Base-by-base conservation (phyloP, 2,113 vertebrate species). In the Vimba vimba region DNA sequence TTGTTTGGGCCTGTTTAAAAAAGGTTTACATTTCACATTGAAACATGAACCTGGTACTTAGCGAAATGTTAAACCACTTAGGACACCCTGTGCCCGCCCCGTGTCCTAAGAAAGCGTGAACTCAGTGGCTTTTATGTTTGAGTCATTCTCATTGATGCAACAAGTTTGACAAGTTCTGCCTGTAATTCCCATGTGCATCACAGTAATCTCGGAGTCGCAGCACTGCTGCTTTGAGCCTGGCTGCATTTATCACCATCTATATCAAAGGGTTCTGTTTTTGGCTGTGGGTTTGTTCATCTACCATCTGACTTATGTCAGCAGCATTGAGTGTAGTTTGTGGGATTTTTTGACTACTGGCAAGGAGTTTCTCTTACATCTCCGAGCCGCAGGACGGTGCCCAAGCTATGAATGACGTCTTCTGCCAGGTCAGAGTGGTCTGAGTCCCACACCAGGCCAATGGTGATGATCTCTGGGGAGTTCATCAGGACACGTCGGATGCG, bases 361-460 rank as follows among this genome's bases (percentile, higher is more conserved):
- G 0, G 8, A 25, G 12, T 8, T 21, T 39, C 1, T 93, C 97
- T 95, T 92, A 99, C 97, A 91, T 99, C 97, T 85, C 97, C 97
- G 19, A 99, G 94, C 64, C 96, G 96, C 85, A 99, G 96, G 91
- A 97, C 97, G 83, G 98, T 99, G 9, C 98, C 98, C 87, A 99
- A 94, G 33, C 97, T 97, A 92, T 98, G 98, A 79, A 99, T 98
- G 77, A 99, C 97, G 87, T 99, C 98, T 83, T 98, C 97, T 10
- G 97, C 97, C 87, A 99, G 93, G 91, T 99, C 97, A 0, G 97
- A 98, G 87, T 97, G 96, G 66, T 98, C 98, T 0, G 97, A 99
- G 91, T 99, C 98, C 98, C 98, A 99, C 0, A 99, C 98, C 91
- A 99, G 93, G 15, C 97, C 97, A 45, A 99, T 98, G 66, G 97